Evolutionary conservation across 1,140 invertebrate genomes (phyloP).

Genomic region (Plectrocnemia conspersa): DNA sequence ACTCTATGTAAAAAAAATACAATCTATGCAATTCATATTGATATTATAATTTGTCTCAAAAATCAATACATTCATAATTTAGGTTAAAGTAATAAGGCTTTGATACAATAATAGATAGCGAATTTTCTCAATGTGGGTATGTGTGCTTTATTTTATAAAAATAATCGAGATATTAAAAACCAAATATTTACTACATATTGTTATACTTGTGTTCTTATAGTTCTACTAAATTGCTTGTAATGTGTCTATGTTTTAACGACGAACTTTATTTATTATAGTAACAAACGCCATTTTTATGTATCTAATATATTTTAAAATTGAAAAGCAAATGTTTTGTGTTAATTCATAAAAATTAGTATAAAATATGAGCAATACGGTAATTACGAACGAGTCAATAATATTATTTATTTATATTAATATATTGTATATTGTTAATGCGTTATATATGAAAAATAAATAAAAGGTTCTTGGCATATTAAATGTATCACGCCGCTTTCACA

Average conservation of each 20-base stretch:
- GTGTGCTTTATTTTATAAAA: constrained; percentile 16
- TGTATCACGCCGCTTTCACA: too few relatives aligned
- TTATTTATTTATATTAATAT: not conserved
- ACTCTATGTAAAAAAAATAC: not conserved
- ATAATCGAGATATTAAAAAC: not conserved
- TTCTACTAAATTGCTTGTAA: too few relatives aligned
- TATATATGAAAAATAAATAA: not conserved
- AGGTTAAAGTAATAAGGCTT: constrained; percentile 6
- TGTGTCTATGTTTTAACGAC: too few relatives aligned
- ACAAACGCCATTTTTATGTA: not conserved
- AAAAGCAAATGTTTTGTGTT: not conserved
- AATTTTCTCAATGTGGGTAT: constrained; percentile 10
- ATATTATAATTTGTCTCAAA: not conserved
- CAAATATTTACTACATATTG: constrained; percentile 2
- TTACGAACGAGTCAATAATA: not conserved
- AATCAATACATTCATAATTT: not conserved
- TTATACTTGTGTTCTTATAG: not conserved
- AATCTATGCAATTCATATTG: not conserved
- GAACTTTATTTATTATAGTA: too few relatives aligned
- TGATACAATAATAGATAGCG: constrained; percentile 13
- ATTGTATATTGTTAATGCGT: not conserved
- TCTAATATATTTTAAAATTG: not conserved
- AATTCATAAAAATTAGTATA: not conserved
- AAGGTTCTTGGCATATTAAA: not conserved
- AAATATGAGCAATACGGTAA: not conserved